Evolutionary conservation across 2,797 vertebrate species (phyloP).

Genomic region (Glossophaga mutica): DNA sequence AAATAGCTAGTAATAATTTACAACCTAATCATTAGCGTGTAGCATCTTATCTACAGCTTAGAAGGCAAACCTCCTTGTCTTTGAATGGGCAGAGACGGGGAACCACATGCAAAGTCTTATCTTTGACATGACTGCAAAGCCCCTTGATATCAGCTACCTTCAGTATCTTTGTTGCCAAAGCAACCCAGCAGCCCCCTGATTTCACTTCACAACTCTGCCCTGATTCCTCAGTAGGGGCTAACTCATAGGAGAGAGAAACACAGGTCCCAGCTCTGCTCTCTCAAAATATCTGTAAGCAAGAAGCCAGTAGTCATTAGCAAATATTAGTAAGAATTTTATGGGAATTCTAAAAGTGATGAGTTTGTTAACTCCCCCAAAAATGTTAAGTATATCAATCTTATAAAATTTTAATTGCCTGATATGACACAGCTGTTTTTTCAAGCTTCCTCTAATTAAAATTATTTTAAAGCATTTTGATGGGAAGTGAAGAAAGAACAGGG

Average conservation of each 20-base stretch:
- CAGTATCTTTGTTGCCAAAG: not conserved
- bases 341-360: not conserved
- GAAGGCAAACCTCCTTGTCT: not conserved
- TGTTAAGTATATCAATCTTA: not conserved
- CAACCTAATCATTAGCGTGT: not conserved
- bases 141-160: not conserved
- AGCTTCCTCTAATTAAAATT: not conserved
- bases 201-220: not conserved
- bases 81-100: not conserved
- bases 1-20: not conserved
- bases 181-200: not conserved
- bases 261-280: not conserved
- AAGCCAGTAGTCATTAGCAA: not conserved
- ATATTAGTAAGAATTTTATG: not conserved
- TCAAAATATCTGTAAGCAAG: not conserved
- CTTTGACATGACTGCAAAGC: not conserved
- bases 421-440: not conserved
- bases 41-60: not conserved
- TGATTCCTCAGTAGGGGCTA: not conserved
- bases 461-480: not conserved
- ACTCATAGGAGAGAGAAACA: not conserved
- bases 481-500: not conserved
- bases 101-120: not conserved
- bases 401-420: not conserved
- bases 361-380: constrained; percentile 37